Evolutionary conservation across 2,888 invertebrate genomes (phyloP).

Genomic region (Gonocerus acuteangulatus): DNA sequence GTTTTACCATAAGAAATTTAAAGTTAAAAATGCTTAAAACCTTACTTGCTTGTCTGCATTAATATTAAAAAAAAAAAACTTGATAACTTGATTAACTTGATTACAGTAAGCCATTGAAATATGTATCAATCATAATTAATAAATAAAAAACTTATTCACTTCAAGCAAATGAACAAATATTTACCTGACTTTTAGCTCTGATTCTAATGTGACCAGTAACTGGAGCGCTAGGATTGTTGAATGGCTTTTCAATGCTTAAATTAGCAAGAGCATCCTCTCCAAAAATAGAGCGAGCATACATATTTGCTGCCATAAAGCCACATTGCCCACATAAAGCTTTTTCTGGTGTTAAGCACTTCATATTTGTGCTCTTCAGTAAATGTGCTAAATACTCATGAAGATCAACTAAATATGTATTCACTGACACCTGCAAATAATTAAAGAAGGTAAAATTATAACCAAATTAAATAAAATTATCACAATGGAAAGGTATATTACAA

Average conservation of each 20-base stretch:
- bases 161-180: too few relatives aligned
- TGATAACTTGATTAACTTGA: too few relatives aligned
- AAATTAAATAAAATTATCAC: too few relatives aligned
- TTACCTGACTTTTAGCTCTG: constrained; percentile 93
- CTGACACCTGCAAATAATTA: constrained; percentile 54
- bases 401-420: constrained; percentile 88
- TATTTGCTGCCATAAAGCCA: constrained; percentile 98
- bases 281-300: constrained; percentile 96
- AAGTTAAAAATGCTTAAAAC: too few relatives aligned
- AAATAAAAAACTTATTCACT: too few relatives aligned
- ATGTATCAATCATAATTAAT: too few relatives aligned
- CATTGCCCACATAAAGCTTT: constrained; percentile 78
- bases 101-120: too few relatives aligned
- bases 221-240: constrained; percentile 76
- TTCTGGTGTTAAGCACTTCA: constrained; percentile 92
- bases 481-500: too few relatives aligned
- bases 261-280: constrained; percentile 99
- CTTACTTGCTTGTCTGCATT: too few relatives aligned
- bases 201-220: constrained; percentile 97
- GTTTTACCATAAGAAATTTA: too few relatives aligned
- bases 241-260: constrained; percentile 92
- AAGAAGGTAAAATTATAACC: background rate
- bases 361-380: constrained; percentile 89
- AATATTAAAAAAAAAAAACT: too few relatives aligned
- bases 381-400: constrained; percentile 88